Evolutionary conservation across 1,140 invertebrate genomes (phyloP).

Genomic region (Drosophila aff.): DNA sequence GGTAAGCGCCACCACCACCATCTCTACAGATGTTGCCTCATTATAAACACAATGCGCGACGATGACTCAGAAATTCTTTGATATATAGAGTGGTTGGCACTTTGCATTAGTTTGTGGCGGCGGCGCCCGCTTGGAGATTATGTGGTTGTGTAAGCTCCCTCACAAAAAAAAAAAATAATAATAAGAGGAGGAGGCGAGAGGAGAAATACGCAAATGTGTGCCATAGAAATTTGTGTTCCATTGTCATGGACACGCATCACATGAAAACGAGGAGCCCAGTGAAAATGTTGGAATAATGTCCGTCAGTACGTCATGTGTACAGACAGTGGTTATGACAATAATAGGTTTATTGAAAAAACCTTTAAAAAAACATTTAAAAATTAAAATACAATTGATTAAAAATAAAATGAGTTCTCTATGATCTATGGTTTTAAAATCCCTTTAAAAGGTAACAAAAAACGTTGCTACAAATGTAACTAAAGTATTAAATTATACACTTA

Average conservation of each 20-base stretch:
- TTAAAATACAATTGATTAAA: not conserved
- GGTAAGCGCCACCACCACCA: slow-evolving; percentile 5
- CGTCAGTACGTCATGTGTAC: slow-evolving; percentile 53
- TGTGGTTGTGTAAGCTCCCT: slow-evolving; percentile 55
- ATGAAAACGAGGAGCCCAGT: slow-evolving; percentile 31
- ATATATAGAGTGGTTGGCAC: slow-evolving; percentile 21
- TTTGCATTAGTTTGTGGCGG: slow-evolving; percentile 37
- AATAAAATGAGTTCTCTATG: not conserved
- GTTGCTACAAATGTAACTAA: not conserved
- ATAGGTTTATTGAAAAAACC: not conserved
- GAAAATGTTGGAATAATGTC: slow-evolving; percentile 36
- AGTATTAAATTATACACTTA: too few relatives aligned
- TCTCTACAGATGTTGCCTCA: slow-evolving; percentile 28
- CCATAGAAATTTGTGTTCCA: slow-evolving; percentile 66
- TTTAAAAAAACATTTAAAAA: too few relatives aligned
- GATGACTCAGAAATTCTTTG: slow-evolving; percentile 42
- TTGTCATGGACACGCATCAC: slow-evolving; percentile 70
- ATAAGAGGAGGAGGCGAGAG: slow-evolving; percentile 11
- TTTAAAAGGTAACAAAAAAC: not conserved
- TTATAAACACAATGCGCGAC: slow-evolving; percentile 14
- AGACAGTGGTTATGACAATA: not conserved
- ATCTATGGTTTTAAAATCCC: not conserved
- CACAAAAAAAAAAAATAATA: slow-evolving; percentile 5
- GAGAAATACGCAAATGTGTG: slow-evolving; percentile 59
- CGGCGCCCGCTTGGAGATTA: slow-evolving; percentile 63